Evolutionary conservation across 2,888 invertebrate species (phyloP), one percentile per base, ranked within the genome.

Genomic region (Drosophila kanekoi): DNA sequence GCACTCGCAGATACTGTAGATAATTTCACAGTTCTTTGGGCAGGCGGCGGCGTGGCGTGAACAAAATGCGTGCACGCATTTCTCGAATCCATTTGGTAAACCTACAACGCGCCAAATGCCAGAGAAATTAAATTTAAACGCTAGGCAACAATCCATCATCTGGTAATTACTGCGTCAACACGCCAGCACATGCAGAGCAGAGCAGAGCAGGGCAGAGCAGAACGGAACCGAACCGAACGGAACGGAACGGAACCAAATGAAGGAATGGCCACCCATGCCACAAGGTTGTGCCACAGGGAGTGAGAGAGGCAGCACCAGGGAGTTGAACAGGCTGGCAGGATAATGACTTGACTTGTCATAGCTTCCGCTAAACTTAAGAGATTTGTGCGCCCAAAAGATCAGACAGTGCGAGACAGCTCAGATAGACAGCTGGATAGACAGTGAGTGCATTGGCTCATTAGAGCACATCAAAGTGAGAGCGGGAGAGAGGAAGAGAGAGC

Each of bases 61-160:
- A 67, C 78, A 78, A 78, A 79, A 74, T 79, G 80, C 80, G 77
- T 66, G 79, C 84, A 85, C 87, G 84, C 84, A 86, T 75, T 86
- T 81, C 81, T 88, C 88, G 68, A 75, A 85, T 85, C 74, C 87
- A 86, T 79, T 85, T 83, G 75, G 79, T 78, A 70, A 71, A 78
- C 81, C 79, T 81, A 82, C 87, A 68, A 84, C 72, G 86, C 84
- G 81, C 85, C 85, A 85, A 82, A 87, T 86, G 84, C 81, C 88
- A 87, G 85, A 78, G 82, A 85, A 88, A 88, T 86, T 86, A 86
- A 88, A 88, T 86, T 86, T 88, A 84, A 86, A 86, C 89, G 85
- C 87, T 88, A 84, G 75, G 84, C 81, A 88, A 81, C 89, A 85
- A 85, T 85, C 89, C 87, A 85, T 85, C 85, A 86, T 86, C 84